Percentiles rank a stretch among this genome's conserved stretches.
These are phyloP conservation scores for Cephus sareptanus DNA, from an alignment of 2,888 invertebrate species.

Conservation along the genomic window DNA sequence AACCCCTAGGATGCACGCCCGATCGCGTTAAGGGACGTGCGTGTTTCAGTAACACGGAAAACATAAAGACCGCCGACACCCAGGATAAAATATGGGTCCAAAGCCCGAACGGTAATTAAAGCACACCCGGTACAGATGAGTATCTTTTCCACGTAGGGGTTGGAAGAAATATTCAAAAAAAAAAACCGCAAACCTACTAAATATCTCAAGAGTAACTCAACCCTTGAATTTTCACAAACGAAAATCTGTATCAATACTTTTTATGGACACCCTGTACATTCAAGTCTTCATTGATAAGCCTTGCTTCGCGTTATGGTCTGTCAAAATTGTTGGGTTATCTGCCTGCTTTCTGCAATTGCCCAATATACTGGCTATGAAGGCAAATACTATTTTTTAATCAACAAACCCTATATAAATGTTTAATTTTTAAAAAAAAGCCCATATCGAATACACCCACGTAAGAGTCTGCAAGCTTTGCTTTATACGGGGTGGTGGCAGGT, in stretches of 20 bases:
- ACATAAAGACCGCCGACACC: conserved; percentile 47
- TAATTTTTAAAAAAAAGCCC: not conserved
- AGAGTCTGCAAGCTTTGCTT: conserved; percentile 14
- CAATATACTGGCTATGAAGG: not conserved
- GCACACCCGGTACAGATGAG: conserved; percentile 14
- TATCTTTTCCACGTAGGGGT: not conserved
- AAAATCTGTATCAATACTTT: not conserved
- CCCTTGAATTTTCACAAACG: not conserved
- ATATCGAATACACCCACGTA: conserved; percentile 16
- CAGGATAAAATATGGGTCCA: conserved; percentile 43
- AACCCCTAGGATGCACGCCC: not conserved
- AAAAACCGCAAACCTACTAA: not conserved
- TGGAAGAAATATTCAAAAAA: not conserved
- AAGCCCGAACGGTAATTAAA: conserved; percentile 46
- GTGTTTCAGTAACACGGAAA: conserved; percentile 41
- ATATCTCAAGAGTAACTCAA: not conserved
- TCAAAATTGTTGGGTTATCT: not conserved
- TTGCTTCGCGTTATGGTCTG: not conserved
- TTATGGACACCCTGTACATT: not conserved
- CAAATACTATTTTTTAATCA: not conserved
- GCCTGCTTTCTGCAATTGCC: not conserved
- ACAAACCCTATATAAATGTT: too few species aligned
- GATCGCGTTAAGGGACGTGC: conserved; percentile 26
- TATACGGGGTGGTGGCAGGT: not conserved
- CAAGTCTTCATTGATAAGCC: not conserved